phyloP scores from a whole-genome alignment of 1,140 invertebrate genomes.

The Cydia fagiglandana region DNA sequence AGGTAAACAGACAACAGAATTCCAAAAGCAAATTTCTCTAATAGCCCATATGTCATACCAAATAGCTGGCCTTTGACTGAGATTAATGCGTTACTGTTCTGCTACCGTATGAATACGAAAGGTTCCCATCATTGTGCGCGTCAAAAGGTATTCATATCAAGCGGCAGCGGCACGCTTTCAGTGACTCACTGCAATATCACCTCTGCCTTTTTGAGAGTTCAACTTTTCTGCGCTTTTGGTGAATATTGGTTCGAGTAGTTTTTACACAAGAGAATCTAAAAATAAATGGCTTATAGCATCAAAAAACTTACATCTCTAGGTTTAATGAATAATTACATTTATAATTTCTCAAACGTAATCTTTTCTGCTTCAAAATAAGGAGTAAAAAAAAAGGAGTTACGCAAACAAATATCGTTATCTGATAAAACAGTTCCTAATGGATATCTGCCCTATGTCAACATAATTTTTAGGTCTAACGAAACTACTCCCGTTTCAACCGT shows the following conservation, averaged over 20 bases:
- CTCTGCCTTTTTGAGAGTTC: neutral
- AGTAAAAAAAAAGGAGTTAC: no score
- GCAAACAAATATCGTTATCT: no score
- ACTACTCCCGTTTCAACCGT: neutral
- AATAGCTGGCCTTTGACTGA: slow-evolving; percentile 5
- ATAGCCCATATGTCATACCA: neutral
- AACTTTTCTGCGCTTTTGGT: neutral
- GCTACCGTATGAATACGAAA: slow-evolving; percentile 24
- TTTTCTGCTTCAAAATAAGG: no score
- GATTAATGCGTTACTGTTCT: slow-evolving; percentile 16
- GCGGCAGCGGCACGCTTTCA: slow-evolving; percentile 3
- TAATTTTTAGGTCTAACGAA: neutral
- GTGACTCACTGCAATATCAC: slow-evolving; percentile 12
- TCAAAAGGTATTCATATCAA: slow-evolving; percentile 7
- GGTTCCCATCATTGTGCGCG: slow-evolving; percentile 23
- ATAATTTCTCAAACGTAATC: no score
- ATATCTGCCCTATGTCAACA: no score
- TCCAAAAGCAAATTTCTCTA: neutral
- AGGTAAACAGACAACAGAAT: no score
- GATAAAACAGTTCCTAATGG: no score
- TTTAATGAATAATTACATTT: no score
- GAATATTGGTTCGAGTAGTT: neutral
- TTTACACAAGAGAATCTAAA: no score
- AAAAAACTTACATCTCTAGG: no score
- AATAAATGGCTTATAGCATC: no score